A percentile compares a stretch with the other conserved stretches of the same genome.
Evolutionary conservation across 2,113 vertebrate species (phyloP).

Genomic region (Bos javanicus): DNA sequence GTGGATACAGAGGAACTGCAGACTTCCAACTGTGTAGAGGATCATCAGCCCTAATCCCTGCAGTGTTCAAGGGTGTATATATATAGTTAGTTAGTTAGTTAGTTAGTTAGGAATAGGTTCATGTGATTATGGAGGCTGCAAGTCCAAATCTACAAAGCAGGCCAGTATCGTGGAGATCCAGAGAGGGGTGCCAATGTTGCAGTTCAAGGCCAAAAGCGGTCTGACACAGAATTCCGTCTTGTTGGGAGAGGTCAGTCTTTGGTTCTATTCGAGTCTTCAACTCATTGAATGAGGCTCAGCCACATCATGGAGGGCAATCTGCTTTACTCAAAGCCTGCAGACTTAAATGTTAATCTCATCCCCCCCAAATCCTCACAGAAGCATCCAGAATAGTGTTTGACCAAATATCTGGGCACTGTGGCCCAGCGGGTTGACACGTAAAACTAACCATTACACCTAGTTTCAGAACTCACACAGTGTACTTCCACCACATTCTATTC

Average conservation of each 20-base stretch:
- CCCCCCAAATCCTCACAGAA: neutral
- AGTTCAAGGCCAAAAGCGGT: neutral
- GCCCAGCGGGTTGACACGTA: neutral
- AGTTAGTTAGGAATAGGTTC: neutral
- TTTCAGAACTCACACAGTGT: neutral
- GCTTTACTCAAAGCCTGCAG: neutral
- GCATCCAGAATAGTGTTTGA: neutral
- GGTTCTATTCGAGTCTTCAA: neutral
- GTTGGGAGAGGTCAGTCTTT: neutral
- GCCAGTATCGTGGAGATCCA: neutral
- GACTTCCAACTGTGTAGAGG: neutral
- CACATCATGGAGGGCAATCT: neutral
- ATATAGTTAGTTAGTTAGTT: too few relatives aligned
- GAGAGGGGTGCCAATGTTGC: neutral
- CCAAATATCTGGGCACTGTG: neutral
- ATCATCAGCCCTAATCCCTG: neutral
- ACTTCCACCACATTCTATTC: neutral
- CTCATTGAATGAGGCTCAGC: neutral
- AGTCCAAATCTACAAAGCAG: neutral
- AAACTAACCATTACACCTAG: neutral
- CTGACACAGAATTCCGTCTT: neutral
- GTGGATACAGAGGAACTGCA: neutral
- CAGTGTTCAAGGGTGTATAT: neutral
- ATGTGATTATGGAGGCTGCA: neutral
- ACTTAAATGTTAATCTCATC: neutral